phyloP scores from a whole-genome alignment of 1,140 invertebrate genomes.

The Hypothenemus hampei region DNA sequence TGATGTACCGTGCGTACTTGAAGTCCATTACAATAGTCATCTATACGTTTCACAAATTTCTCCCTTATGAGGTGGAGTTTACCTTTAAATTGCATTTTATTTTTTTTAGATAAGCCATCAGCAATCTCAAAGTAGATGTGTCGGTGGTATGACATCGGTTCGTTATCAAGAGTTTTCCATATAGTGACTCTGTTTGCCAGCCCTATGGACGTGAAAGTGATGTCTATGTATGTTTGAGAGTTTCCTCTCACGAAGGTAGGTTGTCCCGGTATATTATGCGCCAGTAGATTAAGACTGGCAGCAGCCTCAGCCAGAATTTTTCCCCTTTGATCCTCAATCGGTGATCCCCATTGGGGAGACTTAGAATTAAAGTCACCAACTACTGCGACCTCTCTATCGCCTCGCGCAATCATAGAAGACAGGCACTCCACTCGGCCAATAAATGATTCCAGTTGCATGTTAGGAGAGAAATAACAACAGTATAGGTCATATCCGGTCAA shows the following conservation, averaged over 20 bases:
- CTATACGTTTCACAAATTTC: neutral
- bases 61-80: neutral
- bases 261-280: conserved; percentile 8
- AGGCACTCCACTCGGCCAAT: neutral
- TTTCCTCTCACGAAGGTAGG: conserved; percentile 2
- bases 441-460: neutral
- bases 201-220: neutral
- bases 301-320: conserved; percentile 13
- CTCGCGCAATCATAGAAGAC: neutral
- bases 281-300: conserved; percentile 1
- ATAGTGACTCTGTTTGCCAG: neutral
- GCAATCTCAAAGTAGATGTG: conserved; percentile 4
- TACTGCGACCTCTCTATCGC: neutral
- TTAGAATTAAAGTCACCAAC: conserved; percentile 30
- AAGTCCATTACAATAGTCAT: neutral
- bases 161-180: neutral
- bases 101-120: neutral
- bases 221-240: neutral
- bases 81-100: neutral
- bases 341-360: conserved; percentile 25
- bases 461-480: conserved; percentile 10
- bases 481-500: conserved; percentile 3
- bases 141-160: neutral
- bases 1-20: neutral
- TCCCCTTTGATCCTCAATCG: conserved; percentile 22